Percentiles rank a stretch among this genome's conserved stretches.
These are phyloP conservation scores for Carassius auratus DNA, from an alignment of 2,113 vertebrate species.

Conservation along the genomic window DNA sequence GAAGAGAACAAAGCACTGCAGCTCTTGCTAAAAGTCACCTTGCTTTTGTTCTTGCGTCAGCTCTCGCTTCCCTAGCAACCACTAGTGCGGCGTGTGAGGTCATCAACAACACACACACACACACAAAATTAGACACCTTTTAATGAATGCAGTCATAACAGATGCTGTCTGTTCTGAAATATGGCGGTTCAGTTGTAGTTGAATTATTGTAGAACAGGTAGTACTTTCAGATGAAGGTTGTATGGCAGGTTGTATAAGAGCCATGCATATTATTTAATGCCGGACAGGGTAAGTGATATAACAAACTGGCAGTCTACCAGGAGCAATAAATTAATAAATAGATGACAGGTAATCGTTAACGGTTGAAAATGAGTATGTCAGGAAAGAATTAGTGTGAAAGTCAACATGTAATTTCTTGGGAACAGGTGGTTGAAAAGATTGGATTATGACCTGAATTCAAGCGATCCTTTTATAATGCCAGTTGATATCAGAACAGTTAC, in stretches of 20 bases:
- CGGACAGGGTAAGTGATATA: background rate
- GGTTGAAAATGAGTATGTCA: background rate
- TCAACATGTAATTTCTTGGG: background rate
- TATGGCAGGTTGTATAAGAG: constrained; percentile 19
- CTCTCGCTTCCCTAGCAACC: constrained; percentile 41
- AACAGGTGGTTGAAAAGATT: background rate
- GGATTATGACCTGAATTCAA: constrained; percentile 12
- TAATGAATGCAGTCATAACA: background rate
- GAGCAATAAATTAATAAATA: background rate
- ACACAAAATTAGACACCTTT: background rate
- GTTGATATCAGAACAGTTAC: constrained; percentile 22
- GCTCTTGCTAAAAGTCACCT: constrained; percentile 67
- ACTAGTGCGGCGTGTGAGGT: constrained; percentile 14
- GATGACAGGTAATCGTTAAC: background rate
- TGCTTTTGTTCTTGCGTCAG: constrained; percentile 56
- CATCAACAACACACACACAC: background rate
- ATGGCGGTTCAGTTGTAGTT: background rate
- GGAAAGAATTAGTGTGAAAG: background rate
- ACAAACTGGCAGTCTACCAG: background rate
- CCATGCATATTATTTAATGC: background rate
- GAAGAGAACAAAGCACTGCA: constrained; percentile 39
- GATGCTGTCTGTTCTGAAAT: background rate
- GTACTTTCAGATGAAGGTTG: background rate
- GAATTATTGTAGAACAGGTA: background rate
- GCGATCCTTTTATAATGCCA: constrained; percentile 12